phyloP scores from a whole-genome alignment of 2,888 invertebrate genomes.

The Theretra japonica region DNA sequence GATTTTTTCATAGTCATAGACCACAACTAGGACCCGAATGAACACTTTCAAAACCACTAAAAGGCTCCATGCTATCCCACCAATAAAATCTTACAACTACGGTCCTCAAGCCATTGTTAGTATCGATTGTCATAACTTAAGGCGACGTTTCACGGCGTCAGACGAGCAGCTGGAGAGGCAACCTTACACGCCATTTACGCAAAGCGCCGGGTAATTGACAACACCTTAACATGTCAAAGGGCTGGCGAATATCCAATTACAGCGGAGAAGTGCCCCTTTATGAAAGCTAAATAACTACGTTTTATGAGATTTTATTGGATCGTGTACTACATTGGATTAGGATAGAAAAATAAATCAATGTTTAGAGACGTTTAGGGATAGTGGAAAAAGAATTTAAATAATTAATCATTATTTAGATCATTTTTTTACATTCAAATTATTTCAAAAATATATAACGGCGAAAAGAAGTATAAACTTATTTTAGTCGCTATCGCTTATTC shows the following conservation, averaged over 20 bases:
- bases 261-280: slow-evolving; percentile 58
- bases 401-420: no score
- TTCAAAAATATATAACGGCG: no score
- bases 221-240: slow-evolving; percentile 69
- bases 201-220: slow-evolving; percentile 66
- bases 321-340: not conserved
- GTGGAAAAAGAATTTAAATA: no score
- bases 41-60: no score
- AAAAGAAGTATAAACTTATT: no score
- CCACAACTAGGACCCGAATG: no score
- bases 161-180: slow-evolving; percentile 1
- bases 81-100: not conserved
- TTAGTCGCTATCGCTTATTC: no score
- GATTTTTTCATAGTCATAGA: no score
- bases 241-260: slow-evolving; percentile 69
- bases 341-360: no score
- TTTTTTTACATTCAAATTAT: no score
- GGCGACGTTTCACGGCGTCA: slow-evolving; percentile 9
- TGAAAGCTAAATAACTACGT: slow-evolving; percentile 28
- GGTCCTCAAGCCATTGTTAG: not conserved
- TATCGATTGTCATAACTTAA: slow-evolving; percentile 3
- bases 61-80: no score
- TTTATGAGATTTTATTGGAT: slow-evolving; percentile 1
- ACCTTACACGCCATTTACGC: slow-evolving; percentile 49
- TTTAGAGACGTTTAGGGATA: no score